Base-by-base conservation (phyloP, 2,113 vertebrate genomes). In the Mystacornis crossleyi region DNA sequence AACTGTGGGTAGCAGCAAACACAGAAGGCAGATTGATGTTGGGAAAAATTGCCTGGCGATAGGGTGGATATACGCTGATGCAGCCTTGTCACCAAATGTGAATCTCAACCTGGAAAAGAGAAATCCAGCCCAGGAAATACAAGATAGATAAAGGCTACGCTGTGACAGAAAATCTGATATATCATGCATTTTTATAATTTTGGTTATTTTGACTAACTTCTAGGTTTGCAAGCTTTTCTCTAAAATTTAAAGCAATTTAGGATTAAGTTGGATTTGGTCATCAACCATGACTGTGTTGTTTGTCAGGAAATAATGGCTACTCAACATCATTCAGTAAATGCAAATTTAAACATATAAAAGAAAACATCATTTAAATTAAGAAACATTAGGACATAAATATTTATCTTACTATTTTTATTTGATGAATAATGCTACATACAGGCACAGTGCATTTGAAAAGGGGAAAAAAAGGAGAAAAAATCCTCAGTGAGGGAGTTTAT, bases 311-410 rank as follows among this genome's bases (percentile, higher is more conserved):
- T 81, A 95, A 83, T 65, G 70, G 25, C 51, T 86, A 72, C 18
- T 42, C 36, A 54, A n/a, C 9, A 38, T 51, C 31, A 54, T 40
- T 91, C 66, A 48, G 28, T 61, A 93, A 86, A 61, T n/a, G 38
- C 1, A 83, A 72, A 66, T 62, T 45, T 93, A 71, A 95, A 82
- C 34, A 57, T 55, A 67, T 40, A 82, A 81, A 89, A 89, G 14
- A 78, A 90, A 45, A 57, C 53, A 31, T 50, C 25, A 65, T 92
- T 82, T 73, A 90, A 69, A 92, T 90, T 75, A 88, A 82, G 14
- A 18, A 72, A 25, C 14, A 10, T 79, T 69, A 42, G 24, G 24
- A 66, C 70, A 89, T 80, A 91, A 60, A 81, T 94, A 85, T 88
- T 88, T 95, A 78, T 81, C 54, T 81, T 74, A 33, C 14, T 43